phyloP scores from a whole-genome alignment of 1,140 invertebrate species.

The Drosophila takahashii region DNA sequence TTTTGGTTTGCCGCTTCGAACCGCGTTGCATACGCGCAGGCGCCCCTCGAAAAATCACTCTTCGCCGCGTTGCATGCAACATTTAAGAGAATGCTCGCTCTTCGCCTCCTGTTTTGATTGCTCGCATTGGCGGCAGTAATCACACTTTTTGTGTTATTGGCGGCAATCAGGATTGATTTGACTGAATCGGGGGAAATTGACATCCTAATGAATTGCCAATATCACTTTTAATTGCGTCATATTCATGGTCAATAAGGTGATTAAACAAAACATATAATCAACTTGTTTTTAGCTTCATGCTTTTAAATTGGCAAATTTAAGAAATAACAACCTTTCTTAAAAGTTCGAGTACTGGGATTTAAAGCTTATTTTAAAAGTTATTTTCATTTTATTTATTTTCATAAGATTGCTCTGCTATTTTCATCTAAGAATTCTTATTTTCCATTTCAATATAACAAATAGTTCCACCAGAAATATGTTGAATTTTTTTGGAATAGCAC shows the following conservation, averaged over 20 bases:
- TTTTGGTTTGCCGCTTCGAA: conserved; percentile 75
- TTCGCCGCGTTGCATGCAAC: conserved; percentile 26
- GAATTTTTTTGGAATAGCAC: too few species aligned
- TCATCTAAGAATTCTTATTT: too few species aligned
- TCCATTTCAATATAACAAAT: too few species aligned
- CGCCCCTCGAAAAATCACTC: conserved; percentile 59
- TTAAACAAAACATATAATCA: background rate
- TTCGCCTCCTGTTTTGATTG: conserved; percentile 40
- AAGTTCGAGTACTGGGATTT: too few species aligned
- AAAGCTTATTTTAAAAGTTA: too few species aligned
- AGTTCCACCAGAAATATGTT: too few species aligned
- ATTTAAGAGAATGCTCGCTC: conserved; percentile 53
- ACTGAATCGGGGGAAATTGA: background rate
- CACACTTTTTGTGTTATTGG: conserved; percentile 9
- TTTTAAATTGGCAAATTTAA: background rate
- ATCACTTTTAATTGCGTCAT: background rate
- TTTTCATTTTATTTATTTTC: too few species aligned
- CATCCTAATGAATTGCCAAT: background rate
- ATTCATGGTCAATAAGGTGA: background rate
- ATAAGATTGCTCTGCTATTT: too few species aligned
- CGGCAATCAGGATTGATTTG: conserved; percentile 21
- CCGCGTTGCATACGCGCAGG: conserved; percentile 81
- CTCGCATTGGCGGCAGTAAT: background rate
- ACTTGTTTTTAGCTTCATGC: background rate
- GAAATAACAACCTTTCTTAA: background rate